Conservation (phyloP, 1,140 invertebrate genomes). For the Halictus rubicundus region DNA sequence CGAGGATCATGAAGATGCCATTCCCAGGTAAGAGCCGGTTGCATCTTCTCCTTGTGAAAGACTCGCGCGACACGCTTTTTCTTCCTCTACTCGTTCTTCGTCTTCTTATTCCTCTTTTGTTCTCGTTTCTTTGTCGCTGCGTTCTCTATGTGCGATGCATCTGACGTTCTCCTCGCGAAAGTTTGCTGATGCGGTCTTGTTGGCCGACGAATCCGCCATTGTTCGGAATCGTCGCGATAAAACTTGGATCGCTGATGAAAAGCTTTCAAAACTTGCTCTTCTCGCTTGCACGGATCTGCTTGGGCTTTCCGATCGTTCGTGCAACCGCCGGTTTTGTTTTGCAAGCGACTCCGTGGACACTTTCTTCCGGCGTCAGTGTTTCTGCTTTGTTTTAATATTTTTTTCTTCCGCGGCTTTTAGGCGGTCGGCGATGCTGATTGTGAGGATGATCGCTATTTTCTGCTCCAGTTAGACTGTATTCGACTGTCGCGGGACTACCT, state of each 20-base stretch:
- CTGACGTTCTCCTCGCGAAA: not conserved
- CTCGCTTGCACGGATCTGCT: too few relatives aligned
- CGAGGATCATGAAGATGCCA: conserved; percentile 93
- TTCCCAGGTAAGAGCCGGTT: conserved; percentile 85
- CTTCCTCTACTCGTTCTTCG: not conserved
- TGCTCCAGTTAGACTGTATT: too few relatives aligned
- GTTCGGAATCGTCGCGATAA: not conserved
- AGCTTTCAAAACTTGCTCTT: not conserved
- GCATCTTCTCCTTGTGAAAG: not conserved
- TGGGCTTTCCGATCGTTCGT: too few relatives aligned
- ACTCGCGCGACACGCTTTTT: too few relatives aligned
- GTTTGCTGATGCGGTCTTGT: not conserved
- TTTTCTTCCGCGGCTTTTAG: too few relatives aligned
- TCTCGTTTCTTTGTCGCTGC: not conserved
- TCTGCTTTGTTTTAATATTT: too few relatives aligned
- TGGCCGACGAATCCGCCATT: not conserved
- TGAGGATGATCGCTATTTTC: too few relatives aligned
- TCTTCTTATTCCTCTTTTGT: not conserved
- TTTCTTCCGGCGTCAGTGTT: too few relatives aligned
- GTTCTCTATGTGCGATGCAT: not conserved
- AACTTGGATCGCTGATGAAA: not conserved
- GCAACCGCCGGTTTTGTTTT: too few relatives aligned
- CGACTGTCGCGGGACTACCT: too few relatives aligned
- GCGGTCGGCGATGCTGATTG: too few relatives aligned
- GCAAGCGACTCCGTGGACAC: too few relatives aligned